Evolutionary conservation across 2,888 invertebrate species (phyloP).

Genomic region (Mythimna albipuncta): DNA sequence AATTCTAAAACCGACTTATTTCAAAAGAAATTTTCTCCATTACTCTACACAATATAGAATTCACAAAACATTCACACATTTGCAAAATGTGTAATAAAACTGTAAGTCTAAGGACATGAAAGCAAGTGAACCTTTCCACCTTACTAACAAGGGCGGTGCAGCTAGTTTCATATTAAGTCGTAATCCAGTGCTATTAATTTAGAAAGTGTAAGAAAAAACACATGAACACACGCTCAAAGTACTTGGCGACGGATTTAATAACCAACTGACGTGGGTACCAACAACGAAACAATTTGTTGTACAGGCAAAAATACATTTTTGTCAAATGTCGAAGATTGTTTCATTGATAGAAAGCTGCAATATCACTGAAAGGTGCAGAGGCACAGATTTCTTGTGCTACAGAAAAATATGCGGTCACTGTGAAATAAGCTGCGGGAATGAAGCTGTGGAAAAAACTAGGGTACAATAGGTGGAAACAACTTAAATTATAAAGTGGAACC

Average conservation of each 20-base stretch:
- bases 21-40: background rate
- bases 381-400: background rate
- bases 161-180: constrained; percentile 69
- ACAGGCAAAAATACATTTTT: background rate
- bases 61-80: background rate
- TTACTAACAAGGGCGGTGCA: constrained; percentile 24
- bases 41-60: background rate
- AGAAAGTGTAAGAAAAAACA: constrained; percentile 57
- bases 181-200: constrained; percentile 68
- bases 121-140: constrained; percentile 10
- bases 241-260: constrained; percentile 44
- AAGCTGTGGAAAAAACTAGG: background rate
- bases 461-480: too few species aligned
- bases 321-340: background rate
- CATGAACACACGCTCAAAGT: constrained; percentile 28
- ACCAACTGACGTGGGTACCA: constrained; percentile 32
- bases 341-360: background rate
- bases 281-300: background rate
- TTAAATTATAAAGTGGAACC: too few species aligned
- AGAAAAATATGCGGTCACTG: background rate
- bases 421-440: background rate
- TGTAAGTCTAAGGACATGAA: constrained; percentile 15
- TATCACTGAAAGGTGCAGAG: too few species aligned
- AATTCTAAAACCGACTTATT: background rate
- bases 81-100: constrained; percentile 19